phyloP scores from a whole-genome alignment of 2,888 invertebrate genomes.

The Cancer borealis region DNA sequence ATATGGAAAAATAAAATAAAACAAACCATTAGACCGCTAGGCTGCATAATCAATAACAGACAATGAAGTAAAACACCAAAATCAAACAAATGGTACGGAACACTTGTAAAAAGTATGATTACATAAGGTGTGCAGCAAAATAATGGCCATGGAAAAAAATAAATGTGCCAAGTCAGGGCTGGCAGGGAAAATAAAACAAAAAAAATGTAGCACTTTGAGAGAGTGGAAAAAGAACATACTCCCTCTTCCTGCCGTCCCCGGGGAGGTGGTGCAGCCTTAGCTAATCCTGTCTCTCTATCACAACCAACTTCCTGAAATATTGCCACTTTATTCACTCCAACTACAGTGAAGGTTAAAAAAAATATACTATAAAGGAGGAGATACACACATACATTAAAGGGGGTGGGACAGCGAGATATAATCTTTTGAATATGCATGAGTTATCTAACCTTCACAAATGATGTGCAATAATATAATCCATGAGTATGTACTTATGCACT shows the following conservation, averaged over 20 bases:
- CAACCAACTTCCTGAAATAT: constrained; percentile 74
- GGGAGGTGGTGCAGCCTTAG: constrained; percentile 67
- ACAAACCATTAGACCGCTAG: constrained; percentile 57
- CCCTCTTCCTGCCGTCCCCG: constrained; percentile 67
- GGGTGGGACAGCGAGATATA: too few species aligned
- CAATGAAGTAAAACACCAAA: constrained; percentile 58
- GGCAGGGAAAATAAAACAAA: constrained; percentile 54
- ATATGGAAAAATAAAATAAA: constrained; percentile 49
- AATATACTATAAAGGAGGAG: constrained; percentile 25
- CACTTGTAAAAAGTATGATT: constrained; percentile 63
- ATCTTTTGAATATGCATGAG: neutral
- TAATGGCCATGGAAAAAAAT: constrained; percentile 61
- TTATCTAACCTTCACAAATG: neutral
- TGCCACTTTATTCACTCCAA: constrained; percentile 68
- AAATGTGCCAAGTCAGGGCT: constrained; percentile 65
- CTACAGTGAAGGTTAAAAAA: constrained; percentile 15
- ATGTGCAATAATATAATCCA: neutral
- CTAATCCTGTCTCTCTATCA: constrained; percentile 70
- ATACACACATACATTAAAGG: constrained; percentile 21
- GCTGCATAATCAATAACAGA: constrained; percentile 64
- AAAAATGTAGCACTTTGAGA: constrained; percentile 67
- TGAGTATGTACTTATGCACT: neutral
- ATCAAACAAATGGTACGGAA: constrained; percentile 63
- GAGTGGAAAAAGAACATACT: constrained; percentile 66
- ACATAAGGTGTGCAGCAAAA: constrained; percentile 69